phyloP scores from a whole-genome alignment of 2,797 vertebrate species.

The Dicrostonyx torquatus region DNA sequence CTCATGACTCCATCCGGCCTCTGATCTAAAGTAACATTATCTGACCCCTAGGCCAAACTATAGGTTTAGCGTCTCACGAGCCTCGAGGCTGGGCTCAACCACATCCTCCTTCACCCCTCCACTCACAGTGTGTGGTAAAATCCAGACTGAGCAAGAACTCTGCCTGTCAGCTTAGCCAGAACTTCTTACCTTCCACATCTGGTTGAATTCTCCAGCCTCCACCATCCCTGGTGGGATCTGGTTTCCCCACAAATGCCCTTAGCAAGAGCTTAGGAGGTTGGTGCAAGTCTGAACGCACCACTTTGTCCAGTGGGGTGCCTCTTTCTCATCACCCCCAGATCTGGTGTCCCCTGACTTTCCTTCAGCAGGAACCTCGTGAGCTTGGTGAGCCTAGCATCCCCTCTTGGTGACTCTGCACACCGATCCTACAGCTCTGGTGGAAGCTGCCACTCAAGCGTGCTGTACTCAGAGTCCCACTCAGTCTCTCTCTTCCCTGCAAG shows the following conservation, averaged over 20 bases:
- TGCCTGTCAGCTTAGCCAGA: not conserved
- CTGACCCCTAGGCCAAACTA: not conserved
- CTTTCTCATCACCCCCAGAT: not conserved
- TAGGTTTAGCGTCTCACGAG: not conserved
- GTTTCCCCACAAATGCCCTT: not conserved
- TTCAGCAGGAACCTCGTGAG: not conserved
- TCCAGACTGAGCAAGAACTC: no score
- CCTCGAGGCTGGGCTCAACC: accelerated
- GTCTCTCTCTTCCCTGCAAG: not conserved
- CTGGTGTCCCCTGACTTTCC: not conserved
- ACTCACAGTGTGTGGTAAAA: not conserved
- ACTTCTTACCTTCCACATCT: not conserved
- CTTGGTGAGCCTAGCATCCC: no score
- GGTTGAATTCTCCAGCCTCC: accelerated
- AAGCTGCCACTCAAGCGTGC: accelerated
- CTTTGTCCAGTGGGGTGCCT: not conserved
- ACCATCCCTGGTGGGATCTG: not conserved
- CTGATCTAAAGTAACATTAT: not conserved
- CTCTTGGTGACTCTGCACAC: not conserved
- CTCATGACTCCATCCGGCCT: not conserved
- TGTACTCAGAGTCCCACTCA: no score
- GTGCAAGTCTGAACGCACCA: not conserved
- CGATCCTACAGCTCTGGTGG: not conserved
- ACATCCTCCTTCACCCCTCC: accelerated
- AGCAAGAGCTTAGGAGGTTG: accelerated